Evolutionary conservation across 2,113 vertebrate genomes (phyloP).

Genomic region (Chascanopsetta lugubris): DNA sequence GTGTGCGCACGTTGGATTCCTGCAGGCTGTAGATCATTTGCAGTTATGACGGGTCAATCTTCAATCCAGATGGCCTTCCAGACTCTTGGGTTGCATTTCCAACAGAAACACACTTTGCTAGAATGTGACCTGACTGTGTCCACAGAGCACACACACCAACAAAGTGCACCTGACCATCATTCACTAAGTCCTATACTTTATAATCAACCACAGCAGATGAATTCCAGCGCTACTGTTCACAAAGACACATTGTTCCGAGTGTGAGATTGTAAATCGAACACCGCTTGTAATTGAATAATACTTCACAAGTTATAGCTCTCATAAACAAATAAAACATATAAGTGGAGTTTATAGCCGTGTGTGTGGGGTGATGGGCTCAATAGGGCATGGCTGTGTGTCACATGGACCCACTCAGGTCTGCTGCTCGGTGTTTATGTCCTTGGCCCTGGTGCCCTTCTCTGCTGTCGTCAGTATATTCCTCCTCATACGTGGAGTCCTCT

Average conservation of each 20-base stretch:
- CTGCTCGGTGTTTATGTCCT: slow-evolving; percentile 41
- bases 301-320: slow-evolving; percentile 7
- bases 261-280: background rate
- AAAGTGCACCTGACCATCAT: background rate
- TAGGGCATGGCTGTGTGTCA: slow-evolving; percentile 10
- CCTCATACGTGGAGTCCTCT: slow-evolving; percentile 42
- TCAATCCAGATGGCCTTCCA: slow-evolving; percentile 70
- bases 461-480: slow-evolving; percentile 67
- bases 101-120: slow-evolving; percentile 38
- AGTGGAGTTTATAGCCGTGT: slow-evolving; percentile 25
- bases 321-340: slow-evolving; percentile 46
- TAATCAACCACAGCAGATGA: background rate
- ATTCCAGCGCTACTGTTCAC: background rate
- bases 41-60: slow-evolving; percentile 68
- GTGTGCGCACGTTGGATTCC: slow-evolving; percentile 42
- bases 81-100: slow-evolving; percentile 51
- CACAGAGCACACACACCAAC: background rate
- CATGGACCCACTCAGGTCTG: slow-evolving; percentile 1
- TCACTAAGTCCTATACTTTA: background rate
- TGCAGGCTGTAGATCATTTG: slow-evolving; percentile 65
- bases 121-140: slow-evolving; percentile 18
- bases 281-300: background rate
- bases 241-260: background rate
- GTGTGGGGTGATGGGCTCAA: slow-evolving; percentile 43
- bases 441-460: slow-evolving; percentile 29